Evolutionary conservation across 2,888 invertebrate species (phyloP), one percentile per base, ranked within the genome.

Genomic region (Diaphora mendica): DNA sequence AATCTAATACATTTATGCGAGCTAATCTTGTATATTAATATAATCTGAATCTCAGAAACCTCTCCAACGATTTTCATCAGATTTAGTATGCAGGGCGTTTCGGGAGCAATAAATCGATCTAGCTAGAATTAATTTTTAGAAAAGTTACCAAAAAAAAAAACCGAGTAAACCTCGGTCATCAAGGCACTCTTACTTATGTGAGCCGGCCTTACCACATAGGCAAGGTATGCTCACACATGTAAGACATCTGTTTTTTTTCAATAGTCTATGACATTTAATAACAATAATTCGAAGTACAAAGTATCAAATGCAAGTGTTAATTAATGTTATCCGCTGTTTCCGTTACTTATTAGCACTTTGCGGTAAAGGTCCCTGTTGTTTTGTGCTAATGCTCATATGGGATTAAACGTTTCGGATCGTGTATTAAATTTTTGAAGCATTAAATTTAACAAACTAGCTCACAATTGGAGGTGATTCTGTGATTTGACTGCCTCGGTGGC

Each of bases 261-360:
- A 26, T 44, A 48, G 1, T 64, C 64, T 70, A 8, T 70, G 48
- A 23, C 48, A 23, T 8, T 26, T 62, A 20, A 23, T 5, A 44
- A 42, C 62, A 62, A 17, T 42, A 62, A 72, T 67, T 39, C 62
- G 44, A 70, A 67, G 62, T 75, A 72, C 68, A 51, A 64, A 71
- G 68, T 62, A 68, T 33, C 39, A 74, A 74, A 78, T 70, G 72
- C 48, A 71, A 82, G 85, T 77, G 83, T 71, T 84, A 84, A 84
- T 85, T 75, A 80, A 73, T 74, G 76, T 76, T 83, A 85, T 84
- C 85, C 84, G 84, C 75, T 74, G 77, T 75, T 68, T 82, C 76
- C 75, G 78, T 75, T 79, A 77, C 69, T 75, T 79, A 76, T 83
- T 83, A 82, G 74, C 78, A 75, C 73, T 77, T 82, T 79, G 76